These are phyloP conservation scores for Nibea albiflora DNA, from an alignment of 2,113 vertebrate species.

Conservation along the genomic window DNA sequence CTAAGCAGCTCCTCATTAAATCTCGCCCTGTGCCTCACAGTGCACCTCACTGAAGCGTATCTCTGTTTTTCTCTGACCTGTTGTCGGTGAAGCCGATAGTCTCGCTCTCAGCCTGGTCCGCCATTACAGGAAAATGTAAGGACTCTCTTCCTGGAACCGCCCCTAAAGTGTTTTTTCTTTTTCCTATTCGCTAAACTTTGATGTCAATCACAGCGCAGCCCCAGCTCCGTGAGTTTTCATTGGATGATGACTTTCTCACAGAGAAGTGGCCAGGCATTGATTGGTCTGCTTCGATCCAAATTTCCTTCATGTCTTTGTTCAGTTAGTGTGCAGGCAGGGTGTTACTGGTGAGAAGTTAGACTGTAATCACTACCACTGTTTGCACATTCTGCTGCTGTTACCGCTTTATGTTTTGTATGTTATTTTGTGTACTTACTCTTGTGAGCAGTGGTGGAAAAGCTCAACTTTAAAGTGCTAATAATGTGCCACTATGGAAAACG, in stretches of 20 bases:
- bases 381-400: background rate
- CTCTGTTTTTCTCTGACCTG: constrained; percentile 76
- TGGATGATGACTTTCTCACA: constrained; percentile 32
- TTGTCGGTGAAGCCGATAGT: constrained; percentile 81
- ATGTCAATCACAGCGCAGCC: constrained; percentile 36
- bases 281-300: constrained; percentile 24
- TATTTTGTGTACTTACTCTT: background rate
- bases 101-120: constrained; percentile 85
- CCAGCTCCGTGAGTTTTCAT: background rate
- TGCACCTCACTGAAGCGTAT: background rate
- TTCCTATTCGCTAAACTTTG: constrained; percentile 47
- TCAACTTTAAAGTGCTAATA: background rate
- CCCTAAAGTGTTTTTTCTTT: constrained; percentile 18
- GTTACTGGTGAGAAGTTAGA: background rate
- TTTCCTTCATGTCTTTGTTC: constrained; percentile 66
- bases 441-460: background rate
- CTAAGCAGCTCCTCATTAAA: background rate
- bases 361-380: background rate
- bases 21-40: fast-evolving
- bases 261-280: background rate
- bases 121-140: constrained; percentile 84
- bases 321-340: background rate
- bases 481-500: background rate
- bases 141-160: constrained; percentile 78
- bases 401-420: background rate